Conservation (phyloP, 2,113 vertebrate species). For the Enhydra lutris region DNA sequence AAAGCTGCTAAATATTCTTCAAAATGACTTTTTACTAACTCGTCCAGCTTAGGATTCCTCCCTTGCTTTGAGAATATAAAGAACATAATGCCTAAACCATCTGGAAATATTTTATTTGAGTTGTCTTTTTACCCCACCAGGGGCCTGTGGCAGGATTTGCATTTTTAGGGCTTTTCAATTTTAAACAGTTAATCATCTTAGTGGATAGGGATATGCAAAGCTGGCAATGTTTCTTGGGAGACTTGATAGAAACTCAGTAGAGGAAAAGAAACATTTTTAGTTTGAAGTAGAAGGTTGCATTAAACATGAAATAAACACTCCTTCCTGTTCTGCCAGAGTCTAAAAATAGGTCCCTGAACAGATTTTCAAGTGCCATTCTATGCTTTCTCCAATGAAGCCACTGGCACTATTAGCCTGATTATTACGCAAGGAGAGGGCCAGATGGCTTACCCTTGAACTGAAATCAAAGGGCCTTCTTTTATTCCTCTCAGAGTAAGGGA, state of each 20-base stretch:
- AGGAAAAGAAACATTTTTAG: conserved; percentile 52
- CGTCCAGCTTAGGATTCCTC: background rate
- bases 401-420: conserved; percentile 41
- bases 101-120: conserved; percentile 62
- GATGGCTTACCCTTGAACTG: conserved; percentile 57
- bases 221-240: conserved; percentile 39
- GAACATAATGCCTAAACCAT: conserved; percentile 58
- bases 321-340: background rate
- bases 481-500: background rate
- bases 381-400: conserved; percentile 30
- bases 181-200: conserved; percentile 70
- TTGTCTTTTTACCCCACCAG: conserved; percentile 56
- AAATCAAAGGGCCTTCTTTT: conserved; percentile 57
- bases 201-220: conserved; percentile 54
- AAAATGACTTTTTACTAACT: background rate
- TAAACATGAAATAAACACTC: conserved; percentile 66
- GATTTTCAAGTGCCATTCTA: conserved; percentile 53
- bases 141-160: conserved; percentile 52
- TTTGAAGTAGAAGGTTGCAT: conserved; percentile 63
- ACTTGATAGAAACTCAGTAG: conserved; percentile 50
- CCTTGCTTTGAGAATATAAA: conserved; percentile 20
- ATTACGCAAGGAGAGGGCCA: conserved; percentile 21
- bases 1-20: conserved; percentile 8
- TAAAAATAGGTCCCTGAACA: conserved; percentile 52
- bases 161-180: conserved; percentile 63